Evolutionary conservation across 2,113 vertebrate species (phyloP), one percentile per base, ranked within the genome.

Genomic region (Limnothrissa miodon): DNA sequence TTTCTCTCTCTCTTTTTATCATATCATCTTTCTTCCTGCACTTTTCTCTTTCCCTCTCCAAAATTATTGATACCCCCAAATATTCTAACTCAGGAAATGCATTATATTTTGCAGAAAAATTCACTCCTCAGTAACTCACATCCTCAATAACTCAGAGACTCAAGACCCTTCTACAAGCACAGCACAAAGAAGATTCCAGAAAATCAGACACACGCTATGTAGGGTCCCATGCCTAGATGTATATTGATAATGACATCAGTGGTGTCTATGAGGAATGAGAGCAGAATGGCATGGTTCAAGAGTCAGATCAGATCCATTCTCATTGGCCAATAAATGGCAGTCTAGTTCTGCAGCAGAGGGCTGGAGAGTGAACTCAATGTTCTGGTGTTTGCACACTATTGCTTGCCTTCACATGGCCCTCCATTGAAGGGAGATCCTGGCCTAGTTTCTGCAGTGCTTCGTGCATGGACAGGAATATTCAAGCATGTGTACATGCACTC

Each of bases 161-260:
- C 51, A 23, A 21, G 19, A 56, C 21, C 17, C 15, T 19, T 53
- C 48, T 53, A 19, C 1, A 0, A 21, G 4, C 51, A 23, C 5
- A 19, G 19, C 51, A 23, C 51, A 21, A 23, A 23, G 21, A 19
- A 23, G 21, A 53, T 53, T 23, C 51, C 19, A 23, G 19, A 85
- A 45, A 39, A 45, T 5, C 13, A 3, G 56, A 4, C 80, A 42
- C 39, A 33, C 25, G 79, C 66, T 19, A 62, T 29, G 45, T 82
- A 25, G 39, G 81, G 36, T 25, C 46, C 11, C 79, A 56, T 48
- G n/a, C n/a, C n/a, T n/a, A 51, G n/a, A 79, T 33, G 33, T 29
- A 33, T 46, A 82, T 82, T 83, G 85, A 87, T 85, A 48, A 42
- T 21, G 53, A 83, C 86, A 88, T 83, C 80, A 23, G 86, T 87